A percentile compares a stretch with the other conserved stretches of the same genome.
phyloP scores from a whole-genome alignment of 2,797 vertebrate species.

The Zalophus californianus region DNA sequence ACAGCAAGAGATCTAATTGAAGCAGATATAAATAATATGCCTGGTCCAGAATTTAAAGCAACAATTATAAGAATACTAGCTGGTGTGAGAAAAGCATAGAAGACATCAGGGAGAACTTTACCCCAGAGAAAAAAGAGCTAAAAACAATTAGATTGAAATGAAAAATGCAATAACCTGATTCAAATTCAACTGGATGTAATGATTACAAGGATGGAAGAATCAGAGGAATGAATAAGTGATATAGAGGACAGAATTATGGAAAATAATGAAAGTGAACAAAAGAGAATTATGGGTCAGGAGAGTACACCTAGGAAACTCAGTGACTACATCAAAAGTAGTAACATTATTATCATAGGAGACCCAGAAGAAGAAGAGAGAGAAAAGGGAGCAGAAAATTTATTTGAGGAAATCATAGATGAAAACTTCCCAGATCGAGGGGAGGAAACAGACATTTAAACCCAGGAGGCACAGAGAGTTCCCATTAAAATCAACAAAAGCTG shows the following conservation, averaged over 20 bases:
- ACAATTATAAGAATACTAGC: neutral
- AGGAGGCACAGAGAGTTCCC: neutral
- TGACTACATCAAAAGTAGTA: neutral
- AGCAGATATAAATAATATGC: neutral
- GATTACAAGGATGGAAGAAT: neutral
- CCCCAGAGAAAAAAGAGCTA: neutral
- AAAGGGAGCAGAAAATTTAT: neutral
- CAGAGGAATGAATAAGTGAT: neutral
- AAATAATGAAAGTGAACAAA: neutral
- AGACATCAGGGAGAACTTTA: neutral
- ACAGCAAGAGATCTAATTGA: neutral
- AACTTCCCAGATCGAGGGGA: neutral
- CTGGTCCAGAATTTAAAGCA: neutral
- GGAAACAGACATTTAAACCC: neutral
- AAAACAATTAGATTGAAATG: neutral
- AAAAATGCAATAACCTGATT: neutral
- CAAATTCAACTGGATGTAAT: neutral
- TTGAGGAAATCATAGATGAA: neutral
- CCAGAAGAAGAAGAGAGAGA: neutral
- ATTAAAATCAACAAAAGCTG: neutral
- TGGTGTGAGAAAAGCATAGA: neutral
- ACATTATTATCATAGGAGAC: neutral
- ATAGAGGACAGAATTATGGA: neutral
- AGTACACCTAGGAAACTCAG: neutral
- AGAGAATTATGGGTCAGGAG: neutral